phyloP scores from a whole-genome alignment of 2,888 invertebrate species.

The Chrysolina americana region DNA sequence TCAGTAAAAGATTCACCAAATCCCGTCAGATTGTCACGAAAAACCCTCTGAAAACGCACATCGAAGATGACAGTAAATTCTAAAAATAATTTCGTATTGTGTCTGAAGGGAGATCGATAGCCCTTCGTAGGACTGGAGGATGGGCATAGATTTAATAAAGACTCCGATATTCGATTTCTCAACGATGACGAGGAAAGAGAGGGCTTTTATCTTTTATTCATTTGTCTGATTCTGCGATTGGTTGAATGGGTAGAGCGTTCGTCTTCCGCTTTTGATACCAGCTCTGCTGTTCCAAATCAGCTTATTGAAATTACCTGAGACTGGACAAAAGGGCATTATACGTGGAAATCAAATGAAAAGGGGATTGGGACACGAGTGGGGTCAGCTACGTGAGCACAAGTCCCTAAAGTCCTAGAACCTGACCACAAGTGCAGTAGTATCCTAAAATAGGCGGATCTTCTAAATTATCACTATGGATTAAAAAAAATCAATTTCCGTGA shows the following conservation, averaged over 20 bases:
- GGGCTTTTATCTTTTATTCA: slow-evolving; percentile 2
- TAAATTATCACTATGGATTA: too few relatives aligned
- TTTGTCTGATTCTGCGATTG: background rate
- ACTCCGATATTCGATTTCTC: background rate
- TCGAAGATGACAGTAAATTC: background rate
- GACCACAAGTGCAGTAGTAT: too few relatives aligned
- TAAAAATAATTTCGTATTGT: slow-evolving; percentile 9
- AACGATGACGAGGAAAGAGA: background rate
- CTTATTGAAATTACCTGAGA: slow-evolving; percentile 2
- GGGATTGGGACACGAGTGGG: background rate
- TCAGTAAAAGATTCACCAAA: background rate
- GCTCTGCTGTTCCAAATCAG: background rate
- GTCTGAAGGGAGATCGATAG: slow-evolving; percentile 7
- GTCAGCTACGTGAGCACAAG: too few relatives aligned
- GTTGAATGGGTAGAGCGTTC: background rate
- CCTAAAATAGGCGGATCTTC: too few relatives aligned
- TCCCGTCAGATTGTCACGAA: background rate
- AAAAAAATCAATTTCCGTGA: too few relatives aligned
- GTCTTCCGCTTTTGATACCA: background rate
- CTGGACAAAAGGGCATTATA: background rate
- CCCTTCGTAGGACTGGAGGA: background rate
- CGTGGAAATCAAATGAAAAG: background rate
- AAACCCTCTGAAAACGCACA: background rate
- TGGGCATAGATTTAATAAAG: background rate
- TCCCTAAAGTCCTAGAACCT: too few relatives aligned